Evolutionary conservation across 1,140 invertebrate species (phyloP), one percentile per base, ranked within the genome.

Genomic region (Drosophila simulans): DNA sequence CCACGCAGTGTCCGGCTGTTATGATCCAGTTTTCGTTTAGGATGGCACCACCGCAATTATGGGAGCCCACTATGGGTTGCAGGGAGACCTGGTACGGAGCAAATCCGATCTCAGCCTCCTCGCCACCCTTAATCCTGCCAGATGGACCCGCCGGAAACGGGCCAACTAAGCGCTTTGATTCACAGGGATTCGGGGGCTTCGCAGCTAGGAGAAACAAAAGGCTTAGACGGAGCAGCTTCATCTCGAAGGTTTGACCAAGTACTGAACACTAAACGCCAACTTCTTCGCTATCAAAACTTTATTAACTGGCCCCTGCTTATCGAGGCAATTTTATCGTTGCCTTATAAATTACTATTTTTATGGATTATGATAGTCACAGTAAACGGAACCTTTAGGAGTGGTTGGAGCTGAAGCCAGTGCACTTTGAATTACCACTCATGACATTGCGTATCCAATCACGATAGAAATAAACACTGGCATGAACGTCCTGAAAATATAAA

Each of bases 21-120:
- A 92, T 45, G 17, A 93, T 69, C 83, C 91, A 93, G 27, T 68
- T 56, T 20, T 81, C 60, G 53, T 92, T 85, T 3, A 93, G n/a
- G 1, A 93, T 92, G 11, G 92, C 90, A n/a, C 92, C 93, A 4
- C 92, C 92, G 34, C 93, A 93, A 22, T 86, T 86, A 59, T 93
- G 92, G 40, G 15, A 11, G 0, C 76, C 75, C 13, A 70, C 7
- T 0, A 34, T 0, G 13, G 46, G 54, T 5, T 92, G 88, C 35
- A 93, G 37, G 3, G 93, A 93, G 0, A 93, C 88, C 57, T 92
- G 92, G 66, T 92, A 93, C 12, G 92, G 91, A 22, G 91, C 92
- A 31, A 74, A 80, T 10, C 92, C 92, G 11, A 89, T 64, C 25
- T 89, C 68, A 0, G 93, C 93, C 8, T 70, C 77, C 25, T 74